Base-by-base conservation (phyloP, 2,797 vertebrate species). In the Chloroceryle inda region DNA sequence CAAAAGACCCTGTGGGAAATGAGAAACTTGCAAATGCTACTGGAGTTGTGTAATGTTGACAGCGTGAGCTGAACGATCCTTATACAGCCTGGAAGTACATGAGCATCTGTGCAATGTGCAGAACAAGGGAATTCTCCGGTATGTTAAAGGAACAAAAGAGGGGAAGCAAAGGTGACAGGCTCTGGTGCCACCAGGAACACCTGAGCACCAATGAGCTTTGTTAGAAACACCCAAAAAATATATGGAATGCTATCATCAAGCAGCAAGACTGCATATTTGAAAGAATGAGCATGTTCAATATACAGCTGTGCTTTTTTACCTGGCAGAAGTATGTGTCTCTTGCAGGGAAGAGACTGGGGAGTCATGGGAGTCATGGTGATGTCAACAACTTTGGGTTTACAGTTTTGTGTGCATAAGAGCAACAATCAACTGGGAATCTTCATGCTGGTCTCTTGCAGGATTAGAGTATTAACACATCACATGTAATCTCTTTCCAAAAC, bases 1-100 rank as follows among this genome's bases (percentile, higher is more conserved):
- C 97, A 91, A 88, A 96, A 97, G 96, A 95, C 96, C 96, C 74
- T 97, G 96, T 97, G 97, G 97, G 96, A 97, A 98, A 97, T 6
- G 37, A 93, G 96, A 96, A 97, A 96, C 97, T 93, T 93, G 94
- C 88, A 96, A 92, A 95, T 94, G 95, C 96, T 96, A 92, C 96
- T 96, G 95, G 89, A 95, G 95, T 98, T 98, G 97, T 97, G 96
- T 98, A 98, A 98, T 89, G 91, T 88, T 88, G 93, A 92, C 95
- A 96, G 66, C 89, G 87, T 94, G 95, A 97, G 93, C 89, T 80
- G 81, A 96, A 79, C 91, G 97, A 97, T 96, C 95, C 89, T 95
- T 96, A 88, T 91, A 96, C 91, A 96, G 94, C 81, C 74, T 95
- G 96, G 82, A 96, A 93, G 89, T 95, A 71, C 76, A 86, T 0